Base-by-base conservation (phyloP, 2,797 vertebrate genomes). In the Xiphophorus birchmanni region DNA sequence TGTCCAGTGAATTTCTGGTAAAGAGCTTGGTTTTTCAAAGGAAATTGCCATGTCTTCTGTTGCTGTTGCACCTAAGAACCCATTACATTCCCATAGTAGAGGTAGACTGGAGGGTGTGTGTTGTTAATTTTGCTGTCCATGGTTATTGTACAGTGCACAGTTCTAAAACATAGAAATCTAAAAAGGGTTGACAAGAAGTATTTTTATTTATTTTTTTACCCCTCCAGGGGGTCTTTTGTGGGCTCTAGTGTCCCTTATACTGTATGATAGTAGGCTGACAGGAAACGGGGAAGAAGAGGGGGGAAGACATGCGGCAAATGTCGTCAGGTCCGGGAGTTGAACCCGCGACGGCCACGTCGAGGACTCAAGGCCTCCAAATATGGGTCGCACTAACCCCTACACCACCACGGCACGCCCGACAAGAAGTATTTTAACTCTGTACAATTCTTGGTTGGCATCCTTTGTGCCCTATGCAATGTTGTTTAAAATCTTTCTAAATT, bases 1-100 rank as follows among this genome's bases (percentile, higher is more conserved):
- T 80, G 73, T 23, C 45, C 45, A 56, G 37, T 78, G 77, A 60
- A 44, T 82, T 74, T 74, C 54, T 69, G 73, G 0, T 50, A 44
- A 67, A 77, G 73, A 26, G 8, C 26, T 73, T 18, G 56, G 13
- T 11, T 67, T 72, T 29, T 56, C 7, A 35, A 29, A 17, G 0
- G 13, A 80, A 29, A 35, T 35, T 23, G 35, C 13, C 15, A 17
- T 12, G 12, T 26, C 5, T 52, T 37, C 63, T 40, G 63, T 37
- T 10, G 35, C 47, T 54, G 9, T 23, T 67, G 23, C 10, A 65
- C 29, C 48, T n/a, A 26, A 60, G 45, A 65, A 63, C 44, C 29
- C 23, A 21, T 73, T 47, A 29, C 44, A 42, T 74, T 69, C 18
- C 40, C 50, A 56, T 54, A 3, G 54, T 11, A 18, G 13, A 40